These are phyloP conservation scores for Peromyscus melanophrys DNA, from an alignment of 2,797 vertebrate genomes.

Conservation along the genomic window DNA sequence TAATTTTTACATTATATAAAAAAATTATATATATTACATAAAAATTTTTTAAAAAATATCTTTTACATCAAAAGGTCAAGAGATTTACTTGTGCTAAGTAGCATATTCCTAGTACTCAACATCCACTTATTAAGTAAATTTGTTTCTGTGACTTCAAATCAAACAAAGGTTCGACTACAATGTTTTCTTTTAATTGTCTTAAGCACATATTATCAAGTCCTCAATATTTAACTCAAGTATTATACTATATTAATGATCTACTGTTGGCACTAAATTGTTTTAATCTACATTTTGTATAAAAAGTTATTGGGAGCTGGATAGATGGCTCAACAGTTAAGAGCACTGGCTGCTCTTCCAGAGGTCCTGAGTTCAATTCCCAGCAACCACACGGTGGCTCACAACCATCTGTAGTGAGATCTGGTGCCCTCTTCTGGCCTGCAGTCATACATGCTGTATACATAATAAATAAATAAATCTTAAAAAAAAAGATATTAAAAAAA, in stretches of 20 bases:
- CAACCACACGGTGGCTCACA: too few relatives aligned
- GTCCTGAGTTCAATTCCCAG: too few relatives aligned
- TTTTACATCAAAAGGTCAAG: background rate
- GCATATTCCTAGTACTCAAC: background rate
- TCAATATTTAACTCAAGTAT: constrained; percentile 46
- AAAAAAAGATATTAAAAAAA: background rate
- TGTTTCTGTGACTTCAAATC: constrained; percentile 53
- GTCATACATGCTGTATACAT: too few relatives aligned
- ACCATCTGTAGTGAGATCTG: too few relatives aligned
- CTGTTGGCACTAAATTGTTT: background rate
- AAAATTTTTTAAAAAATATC: background rate
- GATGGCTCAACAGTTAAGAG: too few relatives aligned
- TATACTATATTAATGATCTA: background rate
- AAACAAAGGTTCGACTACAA: constrained; percentile 11
- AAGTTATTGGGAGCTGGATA: background rate
- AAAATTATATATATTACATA: too few relatives aligned
- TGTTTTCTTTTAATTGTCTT: background rate
- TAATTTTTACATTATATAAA: background rate
- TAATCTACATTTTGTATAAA: constrained; percentile 46
- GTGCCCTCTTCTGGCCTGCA: too few relatives aligned
- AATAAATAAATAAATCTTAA: too few relatives aligned
- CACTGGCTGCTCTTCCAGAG: too few relatives aligned
- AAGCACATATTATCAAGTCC: background rate
- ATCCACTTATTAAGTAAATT: constrained; percentile 58
- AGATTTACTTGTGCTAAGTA: background rate